Base-by-base conservation (phyloP, 2,113 vertebrate species). In the Oenanthe oenanthe region DNA sequence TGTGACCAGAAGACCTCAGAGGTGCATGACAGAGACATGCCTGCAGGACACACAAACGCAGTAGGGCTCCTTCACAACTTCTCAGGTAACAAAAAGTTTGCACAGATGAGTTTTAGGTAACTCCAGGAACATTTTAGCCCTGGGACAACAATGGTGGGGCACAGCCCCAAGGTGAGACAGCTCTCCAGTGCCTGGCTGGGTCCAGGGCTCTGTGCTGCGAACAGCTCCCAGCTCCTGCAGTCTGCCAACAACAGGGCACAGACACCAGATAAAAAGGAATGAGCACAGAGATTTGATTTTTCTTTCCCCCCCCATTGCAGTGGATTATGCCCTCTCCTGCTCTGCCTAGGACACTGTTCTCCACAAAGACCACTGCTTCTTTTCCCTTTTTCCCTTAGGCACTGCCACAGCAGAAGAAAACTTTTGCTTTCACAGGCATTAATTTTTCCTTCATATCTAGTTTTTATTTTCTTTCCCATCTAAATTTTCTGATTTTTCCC, bases 11-110 rank as follows among this genome's bases (percentile, higher is more conserved):
- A 57, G 25, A 45, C 18, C 29, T n/a, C 43, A 13, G 61, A 50
- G 20, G 8, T 50, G 20, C 20, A 10, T 0, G 8, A 48, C 4
- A n/a, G 57, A 36, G 13, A 36, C 2, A 3, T 1, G 12, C 12
- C 60, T 42, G 19, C 7, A 18, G 53, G 43, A 36, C 28, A 63
- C 25, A 31, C 7, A 42, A 57, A 26, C 2, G 0, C 15, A 2
- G 0, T 18, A 17, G 25, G 12, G 25, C 13, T 73, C n/a, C 56
- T 45, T 62, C 51, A 61, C 10, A 0, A 7, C 17, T 24, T 29
- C 50, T 12, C 26, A 13, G 11, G 24, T 20, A 38, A 65, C 7
- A 58, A 29, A 12, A 75, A 20, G 36, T 75, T 58, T 66, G 36
- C 36, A 18, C 4, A 15, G n/a, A 2, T 8, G 17, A 77, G 56